phyloP scores from a whole-genome alignment of 2,888 invertebrate species.

The Tridacna crocea region DNA sequence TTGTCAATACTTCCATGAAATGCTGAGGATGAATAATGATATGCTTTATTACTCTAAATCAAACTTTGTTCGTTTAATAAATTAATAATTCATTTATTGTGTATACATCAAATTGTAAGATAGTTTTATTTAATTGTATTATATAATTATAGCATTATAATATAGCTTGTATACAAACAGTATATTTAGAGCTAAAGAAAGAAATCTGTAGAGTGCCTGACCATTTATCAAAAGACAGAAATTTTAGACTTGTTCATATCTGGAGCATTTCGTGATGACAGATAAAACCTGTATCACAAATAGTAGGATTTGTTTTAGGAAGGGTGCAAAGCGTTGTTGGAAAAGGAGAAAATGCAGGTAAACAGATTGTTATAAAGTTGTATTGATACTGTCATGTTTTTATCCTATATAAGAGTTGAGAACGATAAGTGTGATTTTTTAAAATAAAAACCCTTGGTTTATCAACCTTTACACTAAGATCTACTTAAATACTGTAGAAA shows the following conservation, averaged over 20 bases:
- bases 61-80: not conserved
- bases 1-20: too few species aligned
- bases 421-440: too few species aligned
- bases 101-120: conserved; percentile 15
- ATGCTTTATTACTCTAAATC: too few species aligned
- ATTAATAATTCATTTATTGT: not conserved
- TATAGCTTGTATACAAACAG: conserved; percentile 9
- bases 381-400: too few species aligned
- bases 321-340: not conserved
- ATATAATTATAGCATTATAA: conserved; percentile 14
- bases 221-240: not conserved
- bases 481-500: too few species aligned
- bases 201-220: not conserved
- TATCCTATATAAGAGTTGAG: too few species aligned
- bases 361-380: too few species aligned
- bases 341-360: not conserved
- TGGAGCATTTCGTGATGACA: not conserved
- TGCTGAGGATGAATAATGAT: too few species aligned
- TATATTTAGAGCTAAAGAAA: not conserved
- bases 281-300: not conserved
- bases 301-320: not conserved
- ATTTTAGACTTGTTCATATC: not conserved
- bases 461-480: too few species aligned
- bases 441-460: too few species aligned
- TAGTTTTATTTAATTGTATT: conserved; percentile 21